phyloP scores from a whole-genome alignment of 2,888 invertebrate species.

The Catocala fraxini region DNA sequence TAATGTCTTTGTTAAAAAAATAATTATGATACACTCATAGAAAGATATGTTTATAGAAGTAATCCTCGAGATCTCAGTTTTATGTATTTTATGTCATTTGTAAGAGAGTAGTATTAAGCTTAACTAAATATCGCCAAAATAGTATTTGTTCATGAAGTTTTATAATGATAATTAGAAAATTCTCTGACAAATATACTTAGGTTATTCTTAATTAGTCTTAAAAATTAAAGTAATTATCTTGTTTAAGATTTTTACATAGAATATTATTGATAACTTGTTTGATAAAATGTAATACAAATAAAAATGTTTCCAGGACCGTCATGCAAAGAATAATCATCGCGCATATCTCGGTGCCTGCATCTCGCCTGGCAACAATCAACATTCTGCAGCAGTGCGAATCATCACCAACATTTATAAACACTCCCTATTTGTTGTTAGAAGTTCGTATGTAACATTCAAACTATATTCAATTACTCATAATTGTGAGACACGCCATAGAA shows the following conservation, averaged over 20 bases:
- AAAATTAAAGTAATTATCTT: no score
- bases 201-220: no score
- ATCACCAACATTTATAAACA: constrained; percentile 40
- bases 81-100: no score
- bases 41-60: no score
- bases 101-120: no score
- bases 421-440: constrained; percentile 60
- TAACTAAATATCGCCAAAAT: no score
- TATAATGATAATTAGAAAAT: no score
- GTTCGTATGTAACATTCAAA: constrained; percentile 62
- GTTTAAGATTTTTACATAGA: not conserved
- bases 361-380: constrained; percentile 65
- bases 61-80: no score
- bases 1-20: no score
- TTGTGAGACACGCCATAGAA: constrained; percentile 41
- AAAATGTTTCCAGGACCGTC: constrained; percentile 66
- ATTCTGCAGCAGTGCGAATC: constrained; percentile 58
- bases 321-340: constrained; percentile 70
- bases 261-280: not conserved
- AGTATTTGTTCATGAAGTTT: no score
- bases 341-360: constrained; percentile 74
- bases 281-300: constrained; percentile 1
- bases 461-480: constrained; percentile 59
- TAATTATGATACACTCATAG: no score
- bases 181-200: no score